These are phyloP conservation scores for Drosophila melanosoma DNA, from an alignment of 2,888 invertebrate species.

Conservation along the genomic window DNA sequence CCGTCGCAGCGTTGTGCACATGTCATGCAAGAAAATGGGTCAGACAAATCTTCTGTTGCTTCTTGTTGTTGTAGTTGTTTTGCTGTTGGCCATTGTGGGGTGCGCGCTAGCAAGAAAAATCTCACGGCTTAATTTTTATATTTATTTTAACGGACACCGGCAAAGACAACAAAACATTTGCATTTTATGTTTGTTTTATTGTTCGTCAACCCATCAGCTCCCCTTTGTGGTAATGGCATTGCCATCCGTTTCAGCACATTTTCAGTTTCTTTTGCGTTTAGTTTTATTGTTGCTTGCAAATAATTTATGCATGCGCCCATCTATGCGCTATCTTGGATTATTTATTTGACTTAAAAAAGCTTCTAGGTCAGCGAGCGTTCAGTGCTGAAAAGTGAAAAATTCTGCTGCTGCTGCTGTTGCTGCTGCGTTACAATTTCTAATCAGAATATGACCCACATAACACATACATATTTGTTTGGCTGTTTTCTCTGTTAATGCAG, in stretches of 20 bases:
- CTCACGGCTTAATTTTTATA: slow-evolving; percentile 77
- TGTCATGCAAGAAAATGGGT: slow-evolving; percentile 76
- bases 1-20: slow-evolving; percentile 77
- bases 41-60: slow-evolving; percentile 71
- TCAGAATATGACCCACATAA: slow-evolving; percentile 49
- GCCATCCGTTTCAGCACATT: slow-evolving; percentile 74
- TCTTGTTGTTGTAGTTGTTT: slow-evolving; percentile 20
- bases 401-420: slow-evolving; percentile 11
- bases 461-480: neutral
- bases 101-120: slow-evolving; percentile 67
- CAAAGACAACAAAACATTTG: slow-evolving; percentile 56
- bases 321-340: slow-evolving; percentile 45
- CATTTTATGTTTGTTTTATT: slow-evolving; percentile 78
- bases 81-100: slow-evolving; percentile 54
- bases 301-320: slow-evolving; percentile 73
- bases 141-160: slow-evolving; percentile 67
- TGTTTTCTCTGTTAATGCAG: slow-evolving; percentile 7
- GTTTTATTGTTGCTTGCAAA: slow-evolving; percentile 55
- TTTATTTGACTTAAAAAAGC: slow-evolving; percentile 67
- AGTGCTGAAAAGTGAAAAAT: slow-evolving; percentile 72
- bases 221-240: slow-evolving; percentile 6
- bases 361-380: slow-evolving; percentile 69
- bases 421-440: slow-evolving; percentile 29
- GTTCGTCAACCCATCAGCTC: slow-evolving; percentile 41
- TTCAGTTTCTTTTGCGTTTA: slow-evolving; percentile 69